Conservation (phyloP, 1,140 invertebrate species). For the Caerostris darwini region DNA sequence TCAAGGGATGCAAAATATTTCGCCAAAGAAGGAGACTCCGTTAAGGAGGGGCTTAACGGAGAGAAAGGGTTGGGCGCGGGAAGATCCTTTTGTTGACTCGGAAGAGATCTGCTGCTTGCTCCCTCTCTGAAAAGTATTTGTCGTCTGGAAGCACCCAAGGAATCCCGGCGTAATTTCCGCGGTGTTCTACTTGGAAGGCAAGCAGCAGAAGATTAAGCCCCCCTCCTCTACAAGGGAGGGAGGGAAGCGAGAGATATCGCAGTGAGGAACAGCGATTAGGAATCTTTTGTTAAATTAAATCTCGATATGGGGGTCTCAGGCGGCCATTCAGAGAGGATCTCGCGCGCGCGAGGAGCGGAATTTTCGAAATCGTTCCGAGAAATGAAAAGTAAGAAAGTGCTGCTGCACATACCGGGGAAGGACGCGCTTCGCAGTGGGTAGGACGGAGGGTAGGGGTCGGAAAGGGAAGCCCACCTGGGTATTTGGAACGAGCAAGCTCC, state of each 20-base stretch:
- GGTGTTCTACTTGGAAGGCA: slow-evolving; percentile 30
- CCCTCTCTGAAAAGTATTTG: slow-evolving; percentile 66
- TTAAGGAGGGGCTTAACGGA: slow-evolving; percentile 69
- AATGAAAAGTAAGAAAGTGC: slow-evolving; percentile 60
- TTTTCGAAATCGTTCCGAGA: slow-evolving; percentile 34
- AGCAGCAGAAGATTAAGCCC: slow-evolving; percentile 17
- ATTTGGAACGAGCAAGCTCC: slow-evolving; percentile 8
- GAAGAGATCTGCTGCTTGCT: background rate
- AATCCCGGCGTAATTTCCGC: slow-evolving; percentile 72
- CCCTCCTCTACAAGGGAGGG: background rate
- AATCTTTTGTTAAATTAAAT: slow-evolving; percentile 77
- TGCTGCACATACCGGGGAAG: slow-evolving; percentile 33
- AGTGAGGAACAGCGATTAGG: slow-evolving; percentile 65
- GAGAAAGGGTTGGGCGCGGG: slow-evolving; percentile 1
- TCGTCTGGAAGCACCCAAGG: background rate
- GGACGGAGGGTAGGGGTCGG: background rate
- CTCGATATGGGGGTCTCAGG: slow-evolving; percentile 58
- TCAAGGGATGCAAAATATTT: slow-evolving; percentile 74
- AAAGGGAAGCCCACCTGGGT: slow-evolving; percentile 19
- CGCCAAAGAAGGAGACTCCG: slow-evolving; percentile 31
- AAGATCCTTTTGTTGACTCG: slow-evolving; percentile 68
- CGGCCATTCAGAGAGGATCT: slow-evolving; percentile 34
- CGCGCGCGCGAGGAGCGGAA: background rate
- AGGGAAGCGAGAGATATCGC: slow-evolving; percentile 50
- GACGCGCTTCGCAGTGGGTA: background rate